These are phyloP conservation scores for Drosophila pegasa DNA, from an alignment of 2,888 invertebrate genomes.

Conservation along the genomic window DNA sequence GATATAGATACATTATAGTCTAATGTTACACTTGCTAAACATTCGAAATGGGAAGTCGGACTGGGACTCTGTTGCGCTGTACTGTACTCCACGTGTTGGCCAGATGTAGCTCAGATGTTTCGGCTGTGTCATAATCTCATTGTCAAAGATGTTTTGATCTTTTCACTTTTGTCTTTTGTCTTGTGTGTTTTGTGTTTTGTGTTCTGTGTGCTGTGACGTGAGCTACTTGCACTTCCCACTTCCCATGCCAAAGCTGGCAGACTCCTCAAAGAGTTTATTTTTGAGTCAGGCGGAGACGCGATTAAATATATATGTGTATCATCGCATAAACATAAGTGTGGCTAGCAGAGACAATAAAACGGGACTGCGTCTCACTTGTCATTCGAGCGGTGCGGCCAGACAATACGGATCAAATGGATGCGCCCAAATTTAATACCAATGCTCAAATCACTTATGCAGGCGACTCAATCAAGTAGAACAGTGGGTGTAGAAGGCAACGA, in stretches of 20 bases:
- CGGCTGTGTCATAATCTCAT: slow-evolving; percentile 48
- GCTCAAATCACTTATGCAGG: slow-evolving; percentile 29
- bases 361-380: neutral
- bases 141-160: slow-evolving; percentile 52
- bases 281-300: neutral
- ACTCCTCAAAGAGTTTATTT: slow-evolving; percentile 21
- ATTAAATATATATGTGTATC: neutral
- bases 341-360: neutral
- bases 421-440: slow-evolving; percentile 19
- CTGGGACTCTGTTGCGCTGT: neutral
- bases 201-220: slow-evolving; percentile 9
- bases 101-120: slow-evolving; percentile 69
- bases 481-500: slow-evolving; percentile 6
- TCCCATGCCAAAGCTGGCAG: neutral
- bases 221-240: slow-evolving; percentile 26
- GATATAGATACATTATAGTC: slow-evolving; percentile 13
- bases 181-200: slow-evolving; percentile 17
- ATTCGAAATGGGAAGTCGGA: neutral
- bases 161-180: slow-evolving; percentile 43
- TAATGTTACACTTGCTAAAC: slow-evolving; percentile 7
- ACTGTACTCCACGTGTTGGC: slow-evolving; percentile 46
- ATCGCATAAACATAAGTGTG: neutral
- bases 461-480: slow-evolving; percentile 18
- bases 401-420: neutral
- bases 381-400: neutral